phyloP scores from a whole-genome alignment of 2,113 vertebrate genomes.

The Vulpes lagopus region DNA sequence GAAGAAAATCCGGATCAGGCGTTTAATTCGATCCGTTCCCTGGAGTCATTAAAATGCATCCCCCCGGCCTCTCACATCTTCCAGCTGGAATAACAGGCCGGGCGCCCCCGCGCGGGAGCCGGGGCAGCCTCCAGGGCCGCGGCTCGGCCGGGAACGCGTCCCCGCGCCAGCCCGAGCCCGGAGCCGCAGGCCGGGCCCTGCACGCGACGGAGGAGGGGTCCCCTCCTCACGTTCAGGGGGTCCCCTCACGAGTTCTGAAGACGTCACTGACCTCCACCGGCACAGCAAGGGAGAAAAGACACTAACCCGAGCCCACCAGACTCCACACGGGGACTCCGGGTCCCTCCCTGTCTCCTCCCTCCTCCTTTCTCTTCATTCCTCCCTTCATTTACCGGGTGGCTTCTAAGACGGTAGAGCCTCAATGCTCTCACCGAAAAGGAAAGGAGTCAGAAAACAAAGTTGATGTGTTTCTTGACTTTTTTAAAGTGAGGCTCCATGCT shows the following conservation, averaged over 20 bases:
- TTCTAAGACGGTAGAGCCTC: not conserved
- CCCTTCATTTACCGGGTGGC: not conserved
- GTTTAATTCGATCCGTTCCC: conserved; percentile 85
- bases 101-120: no score
- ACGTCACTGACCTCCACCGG: not conserved
- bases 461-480: not conserved
- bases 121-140: no score
- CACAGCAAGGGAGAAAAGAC: not conserved
- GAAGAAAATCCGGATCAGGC: conserved; percentile 83
- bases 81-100: conserved; percentile 69
- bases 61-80: conserved; percentile 81
- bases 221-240: not conserved
- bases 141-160: not conserved
- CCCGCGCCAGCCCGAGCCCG: not conserved
- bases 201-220: not conserved
- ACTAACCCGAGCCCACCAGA: not conserved
- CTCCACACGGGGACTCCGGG: not conserved
- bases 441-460: not conserved
- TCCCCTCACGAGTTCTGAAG: not conserved
- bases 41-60: conserved; percentile 83
- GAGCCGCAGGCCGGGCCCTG: not conserved
- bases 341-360: not conserved
- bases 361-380: not conserved
- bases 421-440: not conserved
- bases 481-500: not conserved